phyloP scores from a whole-genome alignment of 2,113 vertebrate species.

The Leptodactylus fuscus region DNA sequence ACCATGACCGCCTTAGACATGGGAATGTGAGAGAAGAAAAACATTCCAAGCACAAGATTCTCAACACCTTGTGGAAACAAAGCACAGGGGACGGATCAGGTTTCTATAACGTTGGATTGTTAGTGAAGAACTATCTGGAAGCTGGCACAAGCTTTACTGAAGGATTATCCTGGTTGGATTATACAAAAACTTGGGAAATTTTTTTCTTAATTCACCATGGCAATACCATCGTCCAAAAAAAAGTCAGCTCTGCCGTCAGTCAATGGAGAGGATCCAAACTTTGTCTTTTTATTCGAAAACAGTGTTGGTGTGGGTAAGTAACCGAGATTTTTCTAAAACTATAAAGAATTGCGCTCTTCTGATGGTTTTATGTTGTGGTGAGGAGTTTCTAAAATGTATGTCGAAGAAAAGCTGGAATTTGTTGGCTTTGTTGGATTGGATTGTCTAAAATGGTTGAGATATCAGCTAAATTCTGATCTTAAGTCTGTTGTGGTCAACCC shows the following conservation, averaged over 20 bases:
- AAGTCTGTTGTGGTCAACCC: background rate
- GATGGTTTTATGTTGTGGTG: background rate
- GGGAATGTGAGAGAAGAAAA: slow-evolving; percentile 22
- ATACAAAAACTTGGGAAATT: background rate
- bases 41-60: background rate
- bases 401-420: background rate
- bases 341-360: background rate
- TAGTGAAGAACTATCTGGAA: background rate
- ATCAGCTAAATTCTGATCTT: background rate
- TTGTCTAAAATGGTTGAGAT: background rate
- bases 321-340: background rate
- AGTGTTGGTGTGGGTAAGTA: slow-evolving; percentile 44
- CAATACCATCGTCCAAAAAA: slow-evolving; percentile 13
- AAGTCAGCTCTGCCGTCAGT: background rate
- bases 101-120: background rate
- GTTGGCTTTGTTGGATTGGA: background rate
- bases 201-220: slow-evolving; percentile 18
- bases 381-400: background rate
- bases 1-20: slow-evolving; percentile 23
- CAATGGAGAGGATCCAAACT: slow-evolving; percentile 1
- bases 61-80: slow-evolving; percentile 25
- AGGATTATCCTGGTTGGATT: background rate
- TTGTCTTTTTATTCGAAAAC: slow-evolving; percentile 28
- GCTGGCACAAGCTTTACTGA: background rate
- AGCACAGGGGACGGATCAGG: background rate